phyloP scores from a whole-genome alignment of 1,140 invertebrate species.

The Paralvinella palmiformis region DNA sequence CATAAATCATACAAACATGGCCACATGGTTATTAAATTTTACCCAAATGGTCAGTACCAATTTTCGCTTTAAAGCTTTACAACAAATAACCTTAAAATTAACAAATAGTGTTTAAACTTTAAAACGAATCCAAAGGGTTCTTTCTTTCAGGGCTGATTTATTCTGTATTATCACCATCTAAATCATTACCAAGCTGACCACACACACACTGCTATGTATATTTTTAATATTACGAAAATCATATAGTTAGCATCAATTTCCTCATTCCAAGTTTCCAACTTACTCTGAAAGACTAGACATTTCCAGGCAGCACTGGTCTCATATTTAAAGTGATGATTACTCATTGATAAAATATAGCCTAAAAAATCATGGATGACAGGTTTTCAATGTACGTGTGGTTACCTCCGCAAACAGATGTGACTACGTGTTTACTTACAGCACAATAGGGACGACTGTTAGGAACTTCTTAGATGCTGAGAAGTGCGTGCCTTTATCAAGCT shows the following conservation, averaged over 20 bases:
- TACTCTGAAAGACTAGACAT: neutral
- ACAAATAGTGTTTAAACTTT: no score
- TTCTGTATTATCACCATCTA: no score
- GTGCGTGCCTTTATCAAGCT: slow-evolving; percentile 67
- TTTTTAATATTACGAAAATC: no score
- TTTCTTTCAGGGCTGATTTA: no score
- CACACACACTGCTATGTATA: no score
- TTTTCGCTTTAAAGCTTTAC: no score
- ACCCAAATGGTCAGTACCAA: neutral
- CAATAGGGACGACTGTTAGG: slow-evolving; percentile 60
- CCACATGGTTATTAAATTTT: neutral
- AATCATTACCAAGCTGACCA: no score
- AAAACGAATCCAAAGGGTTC: no score
- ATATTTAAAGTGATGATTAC: neutral
- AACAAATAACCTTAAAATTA: no score
- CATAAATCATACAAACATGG: no score
- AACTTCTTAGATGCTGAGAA: slow-evolving; percentile 67
- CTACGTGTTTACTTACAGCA: slow-evolving; percentile 53
- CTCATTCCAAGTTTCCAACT: neutral
- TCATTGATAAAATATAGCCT: neutral
- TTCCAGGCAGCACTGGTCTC: neutral
- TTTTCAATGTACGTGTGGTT: neutral
- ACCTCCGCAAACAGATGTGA: neutral
- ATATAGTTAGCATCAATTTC: neutral
- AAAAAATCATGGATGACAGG: neutral